These are phyloP conservation scores for Vanessa atalanta DNA, from an alignment of 1,140 invertebrate genomes.

Conservation along the genomic window DNA sequence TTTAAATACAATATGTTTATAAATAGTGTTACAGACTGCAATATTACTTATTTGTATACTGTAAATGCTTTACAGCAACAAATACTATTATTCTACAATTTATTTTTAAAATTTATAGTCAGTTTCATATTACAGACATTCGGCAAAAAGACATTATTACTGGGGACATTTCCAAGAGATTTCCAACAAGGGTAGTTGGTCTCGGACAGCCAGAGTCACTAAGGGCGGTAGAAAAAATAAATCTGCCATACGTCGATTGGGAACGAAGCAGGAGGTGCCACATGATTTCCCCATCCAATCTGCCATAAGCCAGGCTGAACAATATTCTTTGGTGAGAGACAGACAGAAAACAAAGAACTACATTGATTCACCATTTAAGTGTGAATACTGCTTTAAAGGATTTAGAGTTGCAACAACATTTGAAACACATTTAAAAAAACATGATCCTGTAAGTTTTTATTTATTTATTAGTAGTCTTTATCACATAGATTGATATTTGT, in stretches of 20 bases:
- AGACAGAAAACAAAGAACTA: slow-evolving; percentile 64
- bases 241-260: slow-evolving; percentile 21
- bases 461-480: not conserved
- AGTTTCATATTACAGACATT: slow-evolving; percentile 32
- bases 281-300: slow-evolving; percentile 60
- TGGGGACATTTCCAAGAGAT: slow-evolving; percentile 49
- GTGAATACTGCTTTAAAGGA: slow-evolving; percentile 65
- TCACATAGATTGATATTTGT: not conserved
- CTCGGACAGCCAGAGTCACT: slow-evolving; percentile 2
- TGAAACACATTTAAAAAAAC: slow-evolving; percentile 69
- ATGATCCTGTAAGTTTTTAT: slow-evolving; percentile 63
- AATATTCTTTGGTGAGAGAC: slow-evolving; percentile 59
- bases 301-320: slow-evolving; percentile 63
- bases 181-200: slow-evolving; percentile 11
- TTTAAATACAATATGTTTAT: not conserved
- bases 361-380: slow-evolving; percentile 61
- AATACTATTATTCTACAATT: not conserved
- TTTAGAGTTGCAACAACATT: slow-evolving; percentile 58
- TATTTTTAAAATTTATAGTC: not conserved
- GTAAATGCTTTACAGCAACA: too few species aligned
- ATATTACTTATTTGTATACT: too few species aligned
- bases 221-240: slow-evolving; percentile 20
- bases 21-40: not conserved
- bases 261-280: slow-evolving; percentile 33
- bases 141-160: slow-evolving; percentile 68